These are phyloP conservation scores for Petrocephalus microphthalmus DNA, from an alignment of 2,113 vertebrate genomes.

Conservation along the genomic window DNA sequence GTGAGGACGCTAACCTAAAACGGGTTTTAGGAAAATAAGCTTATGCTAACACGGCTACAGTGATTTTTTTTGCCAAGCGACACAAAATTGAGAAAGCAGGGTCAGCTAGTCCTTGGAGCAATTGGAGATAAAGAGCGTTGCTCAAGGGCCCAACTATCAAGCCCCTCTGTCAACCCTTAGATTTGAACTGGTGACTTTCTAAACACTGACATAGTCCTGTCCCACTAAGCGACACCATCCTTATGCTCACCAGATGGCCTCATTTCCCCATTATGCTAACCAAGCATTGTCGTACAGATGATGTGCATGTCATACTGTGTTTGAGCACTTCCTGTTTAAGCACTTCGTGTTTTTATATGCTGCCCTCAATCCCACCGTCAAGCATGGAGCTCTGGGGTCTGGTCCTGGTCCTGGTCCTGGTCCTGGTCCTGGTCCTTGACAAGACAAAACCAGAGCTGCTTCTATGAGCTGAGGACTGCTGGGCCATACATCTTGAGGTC, in stretches of 20 bases:
- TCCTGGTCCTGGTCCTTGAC: not conserved
- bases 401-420: not conserved
- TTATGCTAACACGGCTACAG: not conserved
- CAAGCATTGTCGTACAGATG: not conserved
- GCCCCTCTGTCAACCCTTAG: not conserved
- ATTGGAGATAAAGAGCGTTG: not conserved
- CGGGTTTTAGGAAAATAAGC: not conserved
- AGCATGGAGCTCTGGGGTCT: not conserved
- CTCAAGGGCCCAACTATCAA: not conserved
- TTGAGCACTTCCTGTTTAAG: not conserved
- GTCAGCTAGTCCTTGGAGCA: not conserved
- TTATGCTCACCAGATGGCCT: not conserved
- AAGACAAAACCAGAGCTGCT: constrained; percentile 28
- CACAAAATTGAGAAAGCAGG: not conserved
- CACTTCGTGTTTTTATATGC: not conserved
- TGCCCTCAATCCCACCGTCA: not conserved
- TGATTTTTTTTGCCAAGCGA: not conserved
- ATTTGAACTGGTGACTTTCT: not conserved
- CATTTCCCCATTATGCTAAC: not conserved
- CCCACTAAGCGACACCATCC: not conserved
- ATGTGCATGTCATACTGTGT: not conserved
- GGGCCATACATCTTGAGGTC: constrained; percentile 51
- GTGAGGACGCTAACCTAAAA: not conserved
- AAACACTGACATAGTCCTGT: not conserved
- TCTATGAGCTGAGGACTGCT: not conserved